phyloP scores from a whole-genome alignment of 2,113 vertebrate species.

The Indicator indicator region DNA sequence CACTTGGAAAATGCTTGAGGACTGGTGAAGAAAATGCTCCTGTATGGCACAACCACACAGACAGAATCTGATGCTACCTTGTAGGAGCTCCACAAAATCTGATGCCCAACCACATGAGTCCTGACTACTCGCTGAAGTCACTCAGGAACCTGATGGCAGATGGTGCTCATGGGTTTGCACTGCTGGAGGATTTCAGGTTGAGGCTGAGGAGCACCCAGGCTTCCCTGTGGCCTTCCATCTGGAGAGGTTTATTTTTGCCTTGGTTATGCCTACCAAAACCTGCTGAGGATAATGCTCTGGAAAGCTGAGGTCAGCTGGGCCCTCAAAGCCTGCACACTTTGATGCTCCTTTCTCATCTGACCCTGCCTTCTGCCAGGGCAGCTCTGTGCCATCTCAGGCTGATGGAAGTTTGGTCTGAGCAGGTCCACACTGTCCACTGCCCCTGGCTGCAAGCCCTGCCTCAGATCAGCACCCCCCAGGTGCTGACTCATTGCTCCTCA shows the following conservation, averaged over 20 bases:
- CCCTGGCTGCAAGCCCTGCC: not conserved
- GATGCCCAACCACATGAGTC: not conserved
- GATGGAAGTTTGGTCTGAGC: not conserved
- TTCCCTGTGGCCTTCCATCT: not conserved
- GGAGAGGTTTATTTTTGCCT: not conserved
- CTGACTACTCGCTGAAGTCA: not conserved
- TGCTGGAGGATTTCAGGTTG: not conserved
- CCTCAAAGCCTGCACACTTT: not conserved
- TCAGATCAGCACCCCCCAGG: not conserved
- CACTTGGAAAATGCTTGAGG: not conserved
- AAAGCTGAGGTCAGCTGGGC: not conserved
- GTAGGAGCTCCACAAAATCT: not conserved
- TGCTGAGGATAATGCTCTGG: not conserved
- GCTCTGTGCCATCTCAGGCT: not conserved
- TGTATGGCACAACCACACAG: not conserved
- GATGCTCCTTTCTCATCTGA: not conserved
- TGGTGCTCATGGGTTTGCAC: not conserved
- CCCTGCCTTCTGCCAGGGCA: not conserved
- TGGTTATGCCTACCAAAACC: not conserved
- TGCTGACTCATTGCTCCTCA: not conserved
- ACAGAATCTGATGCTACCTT: not conserved
- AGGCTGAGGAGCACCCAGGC: not conserved
- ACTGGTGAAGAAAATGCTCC: not conserved
- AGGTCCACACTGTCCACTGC: not conserved
- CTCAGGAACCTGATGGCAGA: slow-evolving; percentile 1